Evolutionary conservation across 2,888 invertebrate species (phyloP), one percentile per base, ranked within the genome.

Genomic region (Hydropsyche betteni): DNA sequence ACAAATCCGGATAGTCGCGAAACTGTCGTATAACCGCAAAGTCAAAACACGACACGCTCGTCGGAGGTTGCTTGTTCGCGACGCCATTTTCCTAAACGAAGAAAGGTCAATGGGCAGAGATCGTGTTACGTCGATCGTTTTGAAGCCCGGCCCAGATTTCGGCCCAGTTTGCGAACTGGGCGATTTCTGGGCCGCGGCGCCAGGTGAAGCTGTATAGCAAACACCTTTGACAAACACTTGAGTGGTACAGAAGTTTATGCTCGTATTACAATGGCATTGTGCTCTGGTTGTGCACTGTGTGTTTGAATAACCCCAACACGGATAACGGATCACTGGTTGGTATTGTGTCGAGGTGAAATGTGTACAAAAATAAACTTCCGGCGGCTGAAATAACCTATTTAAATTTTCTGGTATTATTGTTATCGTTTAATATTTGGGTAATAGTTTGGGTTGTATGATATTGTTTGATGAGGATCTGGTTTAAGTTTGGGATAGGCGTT

Each of bases 131-230:
- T 24, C 24, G 24, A 24, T 24, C 24, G 24, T 24, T 24, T 24
- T 2, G 2, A 24, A 24, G 1, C 24, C 24, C 24, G 24, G 24
- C 24, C 24, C 24, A 24, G 44, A 44, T 10, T 44, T 10, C 44
- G 44, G 44, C 44, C 44, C 44, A 44, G 44, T 44, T 44, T 4
- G 44, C 44, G 10, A 10, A 44, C 44, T 44, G 44, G 44, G 44
- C 24, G 44, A 44, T 1, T 44, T 44, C 44, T 44, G 44, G 44
- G 44, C 44, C 24, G 24, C 24, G 55, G 71, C 55, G 71, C 71
- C 72, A 72, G 72, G 72, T 72, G 72, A 72, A 24, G 36, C 55
- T 36, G 14, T 24, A 55, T 44, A 12, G 36, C 55, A 72, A 72
- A 72, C 72, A 61, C n/a, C 34, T 5, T 14, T 14, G 69, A 69